A percentile compares a stretch with the other conserved stretches of the same genome.
Evolutionary conservation across 2,797 vertebrate genomes (phyloP).

Genomic region (Sternarchorhynchus goeldii): DNA sequence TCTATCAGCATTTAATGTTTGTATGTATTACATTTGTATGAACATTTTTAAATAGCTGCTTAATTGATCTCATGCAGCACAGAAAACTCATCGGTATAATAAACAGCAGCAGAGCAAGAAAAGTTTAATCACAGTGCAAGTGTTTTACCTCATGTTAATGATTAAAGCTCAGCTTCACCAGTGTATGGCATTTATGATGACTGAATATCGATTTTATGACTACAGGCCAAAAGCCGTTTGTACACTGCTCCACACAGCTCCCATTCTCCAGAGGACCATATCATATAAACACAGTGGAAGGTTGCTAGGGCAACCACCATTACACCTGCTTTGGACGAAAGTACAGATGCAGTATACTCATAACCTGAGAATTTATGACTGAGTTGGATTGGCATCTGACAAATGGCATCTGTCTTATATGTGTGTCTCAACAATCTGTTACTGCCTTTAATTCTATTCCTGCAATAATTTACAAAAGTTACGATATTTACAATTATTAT

Average conservation of each 20-base stretch:
- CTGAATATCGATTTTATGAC: conserved; percentile 27
- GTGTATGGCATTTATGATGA: conserved; percentile 37
- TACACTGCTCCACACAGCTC: conserved; percentile 7
- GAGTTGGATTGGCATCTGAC: too few species aligned
- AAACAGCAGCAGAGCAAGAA: background rate
- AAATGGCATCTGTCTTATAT: too few species aligned
- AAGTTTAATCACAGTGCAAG: background rate
- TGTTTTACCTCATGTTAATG: conserved; percentile 19
- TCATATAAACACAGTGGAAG: conserved; percentile 11
- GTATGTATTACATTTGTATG: background rate
- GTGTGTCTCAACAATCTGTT: background rate
- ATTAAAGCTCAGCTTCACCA: conserved; percentile 20
- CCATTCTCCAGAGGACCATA: background rate
- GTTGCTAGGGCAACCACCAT: conserved; percentile 9
- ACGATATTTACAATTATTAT: background rate
- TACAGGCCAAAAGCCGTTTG: conserved; percentile 2
- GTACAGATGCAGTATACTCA: conserved; percentile 1
- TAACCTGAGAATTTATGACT: conserved; percentile 16
- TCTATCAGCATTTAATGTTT: background rate
- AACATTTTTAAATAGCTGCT: background rate
- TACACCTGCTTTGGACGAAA: background rate
- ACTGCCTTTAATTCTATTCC: background rate
- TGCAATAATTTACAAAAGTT: background rate
- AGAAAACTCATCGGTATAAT: background rate
- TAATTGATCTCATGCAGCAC: background rate